A percentile compares a stretch with the other conserved stretches of the same genome.
Evolutionary conservation across 1,140 invertebrate species (phyloP).

Genomic region (Akabosia matsudoensis): DNA sequence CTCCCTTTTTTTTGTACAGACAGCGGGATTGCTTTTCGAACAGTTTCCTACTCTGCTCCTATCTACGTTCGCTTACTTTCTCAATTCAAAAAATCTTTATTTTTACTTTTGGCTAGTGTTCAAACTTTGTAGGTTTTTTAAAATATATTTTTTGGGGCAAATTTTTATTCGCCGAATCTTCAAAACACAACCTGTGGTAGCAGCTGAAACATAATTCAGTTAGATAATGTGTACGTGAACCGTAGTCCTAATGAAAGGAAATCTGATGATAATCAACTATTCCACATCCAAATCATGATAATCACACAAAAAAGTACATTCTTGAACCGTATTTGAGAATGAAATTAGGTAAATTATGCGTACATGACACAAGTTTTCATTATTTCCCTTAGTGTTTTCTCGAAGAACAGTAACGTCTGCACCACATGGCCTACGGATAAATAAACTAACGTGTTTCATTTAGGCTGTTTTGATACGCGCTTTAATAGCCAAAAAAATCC

Average conservation of each 20-base stretch:
- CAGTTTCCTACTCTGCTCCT: too few species aligned
- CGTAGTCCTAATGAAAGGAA: not conserved
- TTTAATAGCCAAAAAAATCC: too few species aligned
- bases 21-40: not conserved
- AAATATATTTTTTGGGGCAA: slow-evolving; percentile 26
- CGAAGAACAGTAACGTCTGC: not conserved
- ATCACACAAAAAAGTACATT: not conserved
- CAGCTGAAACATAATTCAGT: too few species aligned
- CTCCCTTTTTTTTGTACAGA: too few species aligned
- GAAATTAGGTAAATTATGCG: not conserved
- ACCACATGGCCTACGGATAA: too few species aligned
- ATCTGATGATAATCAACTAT: not conserved
- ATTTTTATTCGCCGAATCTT: slow-evolving; percentile 2
- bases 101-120: slow-evolving; percentile 35
- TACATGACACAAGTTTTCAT: not conserved
- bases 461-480: too few species aligned
- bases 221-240: too few species aligned
- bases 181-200: slow-evolving; percentile 20
- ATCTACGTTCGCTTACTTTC: not conserved
- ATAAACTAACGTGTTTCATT: too few species aligned
- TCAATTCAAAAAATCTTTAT: slow-evolving; percentile 34
- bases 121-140: too few species aligned
- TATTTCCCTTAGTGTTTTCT: not conserved
- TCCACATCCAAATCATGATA: not conserved
- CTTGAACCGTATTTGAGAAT: not conserved